phyloP scores from a whole-genome alignment of 2,797 vertebrate genomes.

The Tenualosa thibaudeaui region DNA sequence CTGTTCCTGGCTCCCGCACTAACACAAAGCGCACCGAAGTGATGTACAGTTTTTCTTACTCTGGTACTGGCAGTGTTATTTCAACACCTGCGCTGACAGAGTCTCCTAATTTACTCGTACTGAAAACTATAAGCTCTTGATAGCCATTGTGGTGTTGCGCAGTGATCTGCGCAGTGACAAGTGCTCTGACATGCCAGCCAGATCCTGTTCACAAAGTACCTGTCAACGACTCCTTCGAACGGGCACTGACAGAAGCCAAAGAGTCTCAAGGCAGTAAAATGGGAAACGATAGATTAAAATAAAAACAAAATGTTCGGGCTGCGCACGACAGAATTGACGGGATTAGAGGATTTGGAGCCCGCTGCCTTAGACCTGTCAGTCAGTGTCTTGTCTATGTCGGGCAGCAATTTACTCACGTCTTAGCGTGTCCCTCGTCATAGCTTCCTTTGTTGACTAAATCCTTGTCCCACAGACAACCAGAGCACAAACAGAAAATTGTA shows the following conservation, averaged over 20 bases:
- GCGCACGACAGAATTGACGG: constrained; percentile 47
- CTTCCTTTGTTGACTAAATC: constrained; percentile 51
- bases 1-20: constrained; percentile 56
- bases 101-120: not conserved
- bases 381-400: constrained; percentile 60
- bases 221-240: not conserved
- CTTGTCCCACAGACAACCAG: constrained; percentile 54
- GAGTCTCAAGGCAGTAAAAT: constrained; percentile 67
- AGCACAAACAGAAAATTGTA: constrained; percentile 27
- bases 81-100: not conserved
- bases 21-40: constrained; percentile 57
- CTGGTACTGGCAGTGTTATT: not conserved
- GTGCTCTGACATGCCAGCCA: not conserved
- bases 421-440: constrained; percentile 59
- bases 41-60: not conserved
- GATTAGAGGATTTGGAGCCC: constrained; percentile 76
- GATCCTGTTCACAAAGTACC: constrained; percentile 6
- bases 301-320: constrained; percentile 4
- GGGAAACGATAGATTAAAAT: constrained; percentile 51
- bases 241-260: constrained; percentile 15
- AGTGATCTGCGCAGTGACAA: not conserved
- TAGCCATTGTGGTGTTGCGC: not conserved
- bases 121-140: not conserved
- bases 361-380: constrained; percentile 69
- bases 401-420: constrained; percentile 53